Evolutionary conservation across 1,140 invertebrate species (phyloP).

Genomic region (Drosophila subpulchrella): DNA sequence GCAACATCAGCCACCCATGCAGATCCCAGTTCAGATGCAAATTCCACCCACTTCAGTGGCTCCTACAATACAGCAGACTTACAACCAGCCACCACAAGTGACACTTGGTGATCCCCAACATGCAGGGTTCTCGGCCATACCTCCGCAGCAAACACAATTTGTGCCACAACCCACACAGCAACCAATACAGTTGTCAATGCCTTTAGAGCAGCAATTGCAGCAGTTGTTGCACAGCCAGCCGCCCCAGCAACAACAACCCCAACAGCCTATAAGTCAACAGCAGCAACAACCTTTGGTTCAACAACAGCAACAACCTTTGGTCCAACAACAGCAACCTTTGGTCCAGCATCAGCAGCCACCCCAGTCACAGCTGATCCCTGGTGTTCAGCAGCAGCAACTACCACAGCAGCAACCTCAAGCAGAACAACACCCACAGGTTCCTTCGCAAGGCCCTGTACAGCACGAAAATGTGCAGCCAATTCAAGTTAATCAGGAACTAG

Average conservation of each 20-base stretch:
- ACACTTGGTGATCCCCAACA: conserved; percentile 44
- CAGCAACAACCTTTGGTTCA: conserved; percentile 18
- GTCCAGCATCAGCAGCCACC: conserved; percentile 24
- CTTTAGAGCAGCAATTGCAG: conserved; percentile 85
- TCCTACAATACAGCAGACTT: conserved; percentile 48
- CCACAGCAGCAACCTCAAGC: conserved; percentile 24
- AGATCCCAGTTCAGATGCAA: conserved; percentile 60
- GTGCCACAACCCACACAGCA: conserved; percentile 83
- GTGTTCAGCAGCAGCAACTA: conserved; percentile 21
- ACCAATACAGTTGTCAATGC: conserved; percentile 64
- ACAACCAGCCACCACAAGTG: conserved; percentile 51
- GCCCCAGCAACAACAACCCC: conserved; percentile 72
- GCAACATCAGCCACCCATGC: conserved; percentile 79
- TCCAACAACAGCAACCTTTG: conserved; percentile 68
- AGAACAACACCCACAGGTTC: conserved; percentile 23
- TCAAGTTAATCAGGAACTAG: conserved; percentile 11
- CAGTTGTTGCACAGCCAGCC: conserved; percentile 85
- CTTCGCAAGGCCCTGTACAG: conserved; percentile 13
- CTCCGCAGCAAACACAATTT: conserved; percentile 48
- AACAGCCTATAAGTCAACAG: conserved; percentile 36
- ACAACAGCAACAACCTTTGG: conserved; percentile 56
- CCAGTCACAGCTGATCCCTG: not conserved
- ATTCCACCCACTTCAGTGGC: conserved; percentile 43
- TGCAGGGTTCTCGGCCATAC: conserved; percentile 73
- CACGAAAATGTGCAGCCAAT: conserved; percentile 11